Evolutionary conservation across 2,113 vertebrate species (phyloP).

Genomic region (Bombycilla garrulus): DNA sequence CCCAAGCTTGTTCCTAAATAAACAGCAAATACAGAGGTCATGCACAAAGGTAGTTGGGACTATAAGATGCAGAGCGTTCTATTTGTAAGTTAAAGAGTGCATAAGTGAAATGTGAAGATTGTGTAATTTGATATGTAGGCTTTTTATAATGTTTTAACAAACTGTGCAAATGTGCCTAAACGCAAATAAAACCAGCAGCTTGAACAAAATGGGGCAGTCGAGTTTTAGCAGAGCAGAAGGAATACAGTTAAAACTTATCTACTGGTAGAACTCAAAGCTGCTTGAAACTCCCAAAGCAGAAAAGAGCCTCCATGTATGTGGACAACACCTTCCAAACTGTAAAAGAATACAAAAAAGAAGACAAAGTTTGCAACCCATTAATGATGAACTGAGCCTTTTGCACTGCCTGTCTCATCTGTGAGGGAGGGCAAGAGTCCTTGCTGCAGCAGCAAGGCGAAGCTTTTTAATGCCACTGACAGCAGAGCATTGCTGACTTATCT

Average conservation of each 20-base stretch:
- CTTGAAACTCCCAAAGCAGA: slow-evolving; percentile 21
- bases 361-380: background rate
- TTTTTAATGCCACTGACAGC: background rate
- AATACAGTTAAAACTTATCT: background rate
- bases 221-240: background rate
- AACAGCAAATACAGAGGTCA: background rate
- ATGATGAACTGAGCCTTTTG: background rate
- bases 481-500: slow-evolving; percentile 14
- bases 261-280: background rate
- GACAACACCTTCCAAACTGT: background rate
- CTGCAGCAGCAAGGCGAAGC: background rate
- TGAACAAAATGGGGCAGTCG: slow-evolving; percentile 17
- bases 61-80: background rate
- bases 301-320: fast-evolving
- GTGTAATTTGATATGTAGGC: background rate
- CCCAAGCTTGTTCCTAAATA: background rate
- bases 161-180: slow-evolving; percentile 39
- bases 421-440: background rate
- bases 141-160: slow-evolving; percentile 47
- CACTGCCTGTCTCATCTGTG: background rate
- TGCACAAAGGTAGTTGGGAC: background rate
- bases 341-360: background rate
- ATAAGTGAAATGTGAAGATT: background rate
- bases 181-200: slow-evolving; percentile 26
- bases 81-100: background rate